Evolutionary conservation across 2,888 invertebrate genomes (phyloP).

Genomic region (Tyria jacobaeae): DNA sequence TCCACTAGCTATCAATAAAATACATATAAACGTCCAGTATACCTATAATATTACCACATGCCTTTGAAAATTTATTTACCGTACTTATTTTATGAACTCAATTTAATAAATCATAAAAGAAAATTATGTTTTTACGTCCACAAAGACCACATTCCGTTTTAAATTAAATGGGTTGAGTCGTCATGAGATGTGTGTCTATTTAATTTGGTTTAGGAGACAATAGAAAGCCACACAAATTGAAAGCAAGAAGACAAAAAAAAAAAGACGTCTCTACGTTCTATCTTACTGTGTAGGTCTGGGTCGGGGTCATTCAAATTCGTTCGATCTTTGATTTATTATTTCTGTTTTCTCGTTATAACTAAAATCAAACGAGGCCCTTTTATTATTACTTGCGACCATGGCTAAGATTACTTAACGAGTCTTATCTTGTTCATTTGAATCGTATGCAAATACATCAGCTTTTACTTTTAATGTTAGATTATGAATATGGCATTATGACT

Average conservation of each 20-base stretch:
- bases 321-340: background rate
- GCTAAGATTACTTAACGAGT: slow-evolving; percentile 7
- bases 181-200: too few relatives aligned
- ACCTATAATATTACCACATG: background rate
- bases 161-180: too few relatives aligned
- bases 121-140: too few relatives aligned
- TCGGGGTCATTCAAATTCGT: too few relatives aligned
- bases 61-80: background rate
- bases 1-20: background rate
- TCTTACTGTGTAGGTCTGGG: too few relatives aligned
- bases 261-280: too few relatives aligned
- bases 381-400: background rate
- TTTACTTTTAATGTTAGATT: slow-evolving; percentile 19
- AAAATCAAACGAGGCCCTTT: background rate
- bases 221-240: too few relatives aligned
- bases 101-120: too few relatives aligned
- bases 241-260: too few relatives aligned
- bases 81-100: background rate
- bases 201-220: too few relatives aligned
- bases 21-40: background rate
- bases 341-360: background rate
- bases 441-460: slow-evolving; percentile 18
- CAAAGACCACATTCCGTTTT: too few relatives aligned
- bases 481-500: slow-evolving; percentile 14
- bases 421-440: slow-evolving; percentile 4